phyloP scores from a whole-genome alignment of 2,797 vertebrate genomes.

The Podarcis siculus region DNA sequence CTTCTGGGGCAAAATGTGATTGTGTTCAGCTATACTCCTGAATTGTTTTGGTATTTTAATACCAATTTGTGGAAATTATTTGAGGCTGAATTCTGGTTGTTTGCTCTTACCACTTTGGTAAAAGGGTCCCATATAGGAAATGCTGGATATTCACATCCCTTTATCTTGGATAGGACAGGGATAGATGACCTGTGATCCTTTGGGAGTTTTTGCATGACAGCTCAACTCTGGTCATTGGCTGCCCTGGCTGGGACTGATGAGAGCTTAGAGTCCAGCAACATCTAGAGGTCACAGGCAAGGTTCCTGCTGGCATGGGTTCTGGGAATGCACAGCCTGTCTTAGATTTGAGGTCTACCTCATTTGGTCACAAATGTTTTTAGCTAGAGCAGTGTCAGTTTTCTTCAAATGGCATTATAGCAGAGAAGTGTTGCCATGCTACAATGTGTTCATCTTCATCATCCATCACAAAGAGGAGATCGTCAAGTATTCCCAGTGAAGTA shows the following conservation, averaged over 20 bases:
- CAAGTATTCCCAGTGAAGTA: not conserved
- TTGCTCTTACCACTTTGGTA: slow-evolving; percentile 20
- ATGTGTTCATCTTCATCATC: not conserved
- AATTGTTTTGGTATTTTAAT: slow-evolving; percentile 25
- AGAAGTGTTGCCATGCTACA: not conserved
- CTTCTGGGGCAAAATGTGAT: slow-evolving; percentile 85
- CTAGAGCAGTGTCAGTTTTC: slow-evolving; percentile 10
- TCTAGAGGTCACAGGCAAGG: too few relatives aligned
- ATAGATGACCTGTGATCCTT: too few relatives aligned
- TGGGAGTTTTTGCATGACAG: too few relatives aligned
- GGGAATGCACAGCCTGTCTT: not conserved
- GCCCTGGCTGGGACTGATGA: too few relatives aligned
- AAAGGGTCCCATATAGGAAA: not conserved
- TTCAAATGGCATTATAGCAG: not conserved
- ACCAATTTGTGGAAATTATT: slow-evolving; percentile 29
- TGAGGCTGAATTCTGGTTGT: not conserved
- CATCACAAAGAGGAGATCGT: slow-evolving; percentile 6
- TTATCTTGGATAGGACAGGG: slow-evolving; percentile 1
- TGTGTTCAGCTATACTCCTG: slow-evolving; percentile 29
- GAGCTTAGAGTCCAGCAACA: too few relatives aligned
- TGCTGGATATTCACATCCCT: not conserved
- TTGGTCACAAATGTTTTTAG: not conserved
- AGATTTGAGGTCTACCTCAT: slow-evolving; percentile 16
- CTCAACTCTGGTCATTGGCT: too few relatives aligned
- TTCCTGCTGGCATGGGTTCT: not conserved